Evolutionary conservation across 1,140 invertebrate species (phyloP), one percentile per base, ranked within the genome.

Genomic region (Liolophura sinensis): DNA sequence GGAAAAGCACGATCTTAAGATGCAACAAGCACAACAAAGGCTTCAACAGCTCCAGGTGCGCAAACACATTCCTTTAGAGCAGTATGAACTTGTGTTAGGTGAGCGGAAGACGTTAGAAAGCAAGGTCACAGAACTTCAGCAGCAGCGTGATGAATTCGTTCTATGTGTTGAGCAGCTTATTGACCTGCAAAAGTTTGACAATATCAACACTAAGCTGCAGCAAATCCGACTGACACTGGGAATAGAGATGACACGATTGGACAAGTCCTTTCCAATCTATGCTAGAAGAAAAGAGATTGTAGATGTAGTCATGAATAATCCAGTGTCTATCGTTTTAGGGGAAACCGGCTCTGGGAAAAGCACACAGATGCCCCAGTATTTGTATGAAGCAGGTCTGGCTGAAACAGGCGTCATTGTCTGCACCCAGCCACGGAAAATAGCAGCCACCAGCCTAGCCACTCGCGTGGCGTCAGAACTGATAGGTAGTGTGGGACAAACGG

Each of bases 331-430:
- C 69, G 92, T 99, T 65, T 93, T 98, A 86, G 97, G 97, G 56
- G 91, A 91, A 64, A 98, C 96, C n/a, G 96, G 96, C 0, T 96
- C 93, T 25, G 96, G 97, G 9, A 99, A 84, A 64, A 81, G 77
- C 60, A 83, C 82, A 18, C 82, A 84, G 63, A 65, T 84, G 31
- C 71, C 67, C 9, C 80, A 82, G 65, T 82, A 81, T 57, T 24
- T 82, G 6, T 73, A 76, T n/a, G 70, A 80, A 40, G 71, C 72
- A 50, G 95, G 74, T 52, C 47, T 74, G 27, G 68, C 62, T 50
- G 65, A 65, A 14, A 89, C 91, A 77, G 90, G 90, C 16, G 93
- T 93, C 80, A 92, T 93, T 70, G 92, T 86, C 0, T 90, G 89
- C 64, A 84, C 83, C n/a, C 82, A 85, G 64, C 83, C 83, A 11